These are phyloP conservation scores for Tipula unca DNA, from an alignment of 2,888 invertebrate genomes.

Conservation along the genomic window DNA sequence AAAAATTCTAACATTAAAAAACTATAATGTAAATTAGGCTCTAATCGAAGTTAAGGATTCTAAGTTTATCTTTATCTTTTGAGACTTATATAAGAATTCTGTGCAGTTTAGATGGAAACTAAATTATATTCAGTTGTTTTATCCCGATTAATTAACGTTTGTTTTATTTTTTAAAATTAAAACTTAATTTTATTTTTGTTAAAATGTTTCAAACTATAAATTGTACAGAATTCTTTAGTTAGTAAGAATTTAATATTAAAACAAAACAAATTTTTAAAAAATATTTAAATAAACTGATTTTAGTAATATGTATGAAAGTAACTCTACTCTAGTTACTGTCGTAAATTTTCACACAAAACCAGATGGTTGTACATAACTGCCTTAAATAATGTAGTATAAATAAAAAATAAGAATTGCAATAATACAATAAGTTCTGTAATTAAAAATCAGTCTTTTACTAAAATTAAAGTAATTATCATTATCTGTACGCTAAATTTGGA, in stretches of 20 bases:
- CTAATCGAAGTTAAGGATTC: neutral
- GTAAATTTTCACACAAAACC: neutral
- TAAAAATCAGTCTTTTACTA: constrained; percentile 4
- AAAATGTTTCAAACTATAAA: neutral
- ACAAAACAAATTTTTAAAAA: neutral
- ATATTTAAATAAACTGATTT: neutral
- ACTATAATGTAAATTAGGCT: neutral
- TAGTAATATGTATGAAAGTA: neutral
- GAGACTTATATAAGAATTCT: too few relatives aligned
- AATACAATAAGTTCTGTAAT: constrained; percentile 8
- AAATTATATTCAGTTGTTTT: too few relatives aligned
- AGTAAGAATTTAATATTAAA: neutral
- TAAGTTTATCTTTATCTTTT: neutral
- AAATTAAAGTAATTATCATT: constrained; percentile 8
- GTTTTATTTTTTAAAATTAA: neutral
- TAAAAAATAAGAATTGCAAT: neutral
- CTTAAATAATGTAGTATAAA: neutral
- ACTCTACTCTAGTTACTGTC: neutral
- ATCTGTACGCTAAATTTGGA: neutral
- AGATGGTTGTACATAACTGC: neutral
- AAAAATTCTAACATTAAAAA: neutral
- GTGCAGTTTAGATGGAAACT: too few relatives aligned
- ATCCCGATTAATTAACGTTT: too few relatives aligned
- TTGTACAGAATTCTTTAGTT: neutral
- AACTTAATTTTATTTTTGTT: neutral